Percentiles rank a stretch among this genome's conserved stretches.
phyloP scores from a whole-genome alignment of 2,888 invertebrate genomes.

The Lottia gigantea region DNA sequence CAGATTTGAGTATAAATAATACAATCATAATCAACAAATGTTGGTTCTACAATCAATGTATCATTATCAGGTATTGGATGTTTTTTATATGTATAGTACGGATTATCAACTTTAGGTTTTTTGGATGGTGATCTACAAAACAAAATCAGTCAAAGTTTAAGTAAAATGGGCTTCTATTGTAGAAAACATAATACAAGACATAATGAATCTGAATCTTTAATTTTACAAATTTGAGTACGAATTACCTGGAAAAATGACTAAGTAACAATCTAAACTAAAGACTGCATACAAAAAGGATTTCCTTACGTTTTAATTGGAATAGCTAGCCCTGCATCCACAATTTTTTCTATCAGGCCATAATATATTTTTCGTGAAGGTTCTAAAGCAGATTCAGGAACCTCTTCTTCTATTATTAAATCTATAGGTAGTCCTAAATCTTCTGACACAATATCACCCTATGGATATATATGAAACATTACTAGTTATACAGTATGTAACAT shows the following conservation, averaged over 20 bases:
- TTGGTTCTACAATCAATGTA: constrained; percentile 38
- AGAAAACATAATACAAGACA: no score
- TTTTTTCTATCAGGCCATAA: constrained; percentile 76
- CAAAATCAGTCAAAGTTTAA: background rate
- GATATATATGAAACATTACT: constrained; percentile 15
- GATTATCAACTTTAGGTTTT: background rate
- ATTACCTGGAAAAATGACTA: no score
- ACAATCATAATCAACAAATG: constrained; percentile 70
- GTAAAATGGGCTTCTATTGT: no score
- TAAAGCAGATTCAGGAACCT: constrained; percentile 73
- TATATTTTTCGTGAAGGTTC: constrained; percentile 76
- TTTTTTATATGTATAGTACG: background rate
- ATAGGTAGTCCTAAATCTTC: constrained; percentile 72
- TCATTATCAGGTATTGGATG: constrained; percentile 21
- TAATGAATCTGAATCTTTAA: no score
- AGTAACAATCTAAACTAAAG: no score
- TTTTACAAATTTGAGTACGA: no score
- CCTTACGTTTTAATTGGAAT: constrained; percentile 69
- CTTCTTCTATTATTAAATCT: constrained; percentile 76
- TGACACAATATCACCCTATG: constrained; percentile 66
- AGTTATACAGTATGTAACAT: background rate
- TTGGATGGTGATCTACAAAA: background rate
- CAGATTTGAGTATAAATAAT: constrained; percentile 55
- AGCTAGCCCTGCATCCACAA: constrained; percentile 78
- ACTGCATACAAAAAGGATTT: constrained; percentile 36